Conservation (phyloP, 2,113 vertebrate genomes). For the Emberiza fucata region DNA sequence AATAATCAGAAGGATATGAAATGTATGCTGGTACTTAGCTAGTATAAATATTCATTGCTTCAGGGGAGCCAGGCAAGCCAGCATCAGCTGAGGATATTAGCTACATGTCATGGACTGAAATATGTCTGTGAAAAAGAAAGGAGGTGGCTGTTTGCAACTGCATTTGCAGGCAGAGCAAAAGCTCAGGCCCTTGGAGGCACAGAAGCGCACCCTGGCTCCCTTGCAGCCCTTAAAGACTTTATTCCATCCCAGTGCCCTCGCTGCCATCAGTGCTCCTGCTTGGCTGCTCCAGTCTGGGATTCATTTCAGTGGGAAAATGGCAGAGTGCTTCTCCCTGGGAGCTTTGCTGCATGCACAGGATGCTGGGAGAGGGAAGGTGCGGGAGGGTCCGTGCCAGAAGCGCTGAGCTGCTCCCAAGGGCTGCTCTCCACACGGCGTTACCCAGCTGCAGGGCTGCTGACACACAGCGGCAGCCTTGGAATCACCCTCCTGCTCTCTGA, state of each 20-base stretch:
- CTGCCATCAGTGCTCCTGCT: rapidly evolving
- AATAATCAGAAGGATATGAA: conserved; percentile 1
- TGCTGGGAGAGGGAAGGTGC: not conserved
- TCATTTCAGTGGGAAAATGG: not conserved
- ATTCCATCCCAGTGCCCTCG: not conserved
- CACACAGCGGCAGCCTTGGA: not conserved
- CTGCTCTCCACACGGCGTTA: not conserved
- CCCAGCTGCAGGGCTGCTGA: not conserved
- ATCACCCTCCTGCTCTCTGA: not conserved
- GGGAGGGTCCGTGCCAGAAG: not conserved
- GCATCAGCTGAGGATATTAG: not conserved
- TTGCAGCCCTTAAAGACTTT: not conserved
- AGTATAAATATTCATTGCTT: conserved; percentile 29
- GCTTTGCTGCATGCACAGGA: not conserved
- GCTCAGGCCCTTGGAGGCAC: not conserved
- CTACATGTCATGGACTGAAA: not conserved
- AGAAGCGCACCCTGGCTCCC: rapidly evolving
- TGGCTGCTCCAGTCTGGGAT: not conserved
- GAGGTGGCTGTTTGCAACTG: not conserved
- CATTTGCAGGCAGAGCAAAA: not conserved
- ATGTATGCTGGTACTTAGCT: not conserved
- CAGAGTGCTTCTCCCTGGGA: not conserved
- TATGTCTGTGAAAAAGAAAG: not conserved
- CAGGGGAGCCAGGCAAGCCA: not conserved
- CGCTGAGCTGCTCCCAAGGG: not conserved